A percentile compares a stretch with the other conserved stretches of the same genome.
Evolutionary conservation across 2,888 invertebrate species (phyloP).

Genomic region (Hydroisotoma schaefferi): DNA sequence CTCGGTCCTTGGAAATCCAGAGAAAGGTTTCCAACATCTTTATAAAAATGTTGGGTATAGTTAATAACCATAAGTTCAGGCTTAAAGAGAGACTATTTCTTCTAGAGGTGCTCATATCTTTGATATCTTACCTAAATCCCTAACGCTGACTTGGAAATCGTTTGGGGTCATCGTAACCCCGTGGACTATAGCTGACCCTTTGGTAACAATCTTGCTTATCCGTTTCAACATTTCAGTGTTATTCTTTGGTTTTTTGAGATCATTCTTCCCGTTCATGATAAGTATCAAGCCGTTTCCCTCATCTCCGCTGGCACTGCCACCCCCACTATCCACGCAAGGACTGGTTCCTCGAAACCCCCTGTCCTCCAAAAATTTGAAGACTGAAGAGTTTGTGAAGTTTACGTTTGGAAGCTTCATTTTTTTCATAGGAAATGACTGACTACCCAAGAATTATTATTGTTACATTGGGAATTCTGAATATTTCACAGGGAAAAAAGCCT

Average conservation of each 20-base stretch:
- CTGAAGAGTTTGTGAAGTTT: background rate
- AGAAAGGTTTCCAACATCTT: background rate
- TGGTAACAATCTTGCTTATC: too few species aligned
- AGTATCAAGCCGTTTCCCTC: too few species aligned
- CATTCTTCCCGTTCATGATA: background rate
- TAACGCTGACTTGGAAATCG: background rate
- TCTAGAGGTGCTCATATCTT: background rate
- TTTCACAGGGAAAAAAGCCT: too few species aligned
- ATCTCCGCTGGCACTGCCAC: too few species aligned
- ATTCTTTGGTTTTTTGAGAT: background rate
- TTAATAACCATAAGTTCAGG: too few species aligned
- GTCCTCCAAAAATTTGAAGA: background rate
- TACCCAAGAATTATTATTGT: too few species aligned
- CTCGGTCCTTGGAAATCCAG: constrained; percentile 1
- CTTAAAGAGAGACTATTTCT: too few species aligned
- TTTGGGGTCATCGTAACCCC: background rate
- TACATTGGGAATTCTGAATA: too few species aligned
- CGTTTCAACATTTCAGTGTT: too few species aligned
- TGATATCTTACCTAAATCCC: background rate
- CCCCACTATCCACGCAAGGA: too few species aligned
- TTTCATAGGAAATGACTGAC: too few species aligned
- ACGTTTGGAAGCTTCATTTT: constrained; percentile 2
- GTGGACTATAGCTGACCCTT: background rate
- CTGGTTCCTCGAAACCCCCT: background rate
- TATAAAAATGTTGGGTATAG: too few species aligned